Evolutionary conservation across 1,140 invertebrate genomes (phyloP).

Genomic region (Apis florea): DNA sequence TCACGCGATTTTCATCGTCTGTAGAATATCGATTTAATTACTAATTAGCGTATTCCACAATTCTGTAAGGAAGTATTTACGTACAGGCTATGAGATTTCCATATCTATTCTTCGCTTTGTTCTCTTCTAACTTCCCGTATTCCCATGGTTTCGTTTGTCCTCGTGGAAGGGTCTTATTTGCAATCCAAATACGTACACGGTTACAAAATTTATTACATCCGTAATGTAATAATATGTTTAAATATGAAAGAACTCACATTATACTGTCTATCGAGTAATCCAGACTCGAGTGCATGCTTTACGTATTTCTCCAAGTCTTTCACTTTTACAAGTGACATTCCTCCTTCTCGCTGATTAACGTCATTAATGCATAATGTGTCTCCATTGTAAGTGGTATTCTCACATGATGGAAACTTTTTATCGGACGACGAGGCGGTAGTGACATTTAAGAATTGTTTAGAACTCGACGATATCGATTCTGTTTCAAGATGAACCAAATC

Average conservation of each 20-base stretch:
- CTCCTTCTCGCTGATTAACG: slow-evolving; percentile 1
- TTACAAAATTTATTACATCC: background rate
- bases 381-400: background rate
- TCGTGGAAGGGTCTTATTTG: slow-evolving; percentile 61
- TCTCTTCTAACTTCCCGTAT: slow-evolving; percentile 76
- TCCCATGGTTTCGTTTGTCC: slow-evolving; percentile 67
- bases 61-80: slow-evolving; percentile 49
- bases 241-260: slow-evolving; percentile 45
- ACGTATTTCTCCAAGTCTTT: slow-evolving; percentile 69
- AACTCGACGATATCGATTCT: background rate
- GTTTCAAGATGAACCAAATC: slow-evolving; percentile 15
- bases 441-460: background rate
- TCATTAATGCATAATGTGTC: background rate
- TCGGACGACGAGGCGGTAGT: background rate
- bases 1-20: slow-evolving; percentile 86
- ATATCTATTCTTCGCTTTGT: slow-evolving; percentile 88
- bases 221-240: background rate
- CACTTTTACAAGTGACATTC: slow-evolving; percentile 47
- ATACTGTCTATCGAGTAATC: slow-evolving; percentile 61
- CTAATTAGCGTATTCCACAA: background rate
- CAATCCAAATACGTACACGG: background rate
- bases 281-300: slow-evolving; percentile 55
- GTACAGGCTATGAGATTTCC: slow-evolving; percentile 87
- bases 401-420: background rate
- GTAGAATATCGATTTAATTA: background rate